These are phyloP conservation scores for Rhagoletis zephyria DNA, from an alignment of 1,140 invertebrate species.

Conservation along the genomic window DNA sequence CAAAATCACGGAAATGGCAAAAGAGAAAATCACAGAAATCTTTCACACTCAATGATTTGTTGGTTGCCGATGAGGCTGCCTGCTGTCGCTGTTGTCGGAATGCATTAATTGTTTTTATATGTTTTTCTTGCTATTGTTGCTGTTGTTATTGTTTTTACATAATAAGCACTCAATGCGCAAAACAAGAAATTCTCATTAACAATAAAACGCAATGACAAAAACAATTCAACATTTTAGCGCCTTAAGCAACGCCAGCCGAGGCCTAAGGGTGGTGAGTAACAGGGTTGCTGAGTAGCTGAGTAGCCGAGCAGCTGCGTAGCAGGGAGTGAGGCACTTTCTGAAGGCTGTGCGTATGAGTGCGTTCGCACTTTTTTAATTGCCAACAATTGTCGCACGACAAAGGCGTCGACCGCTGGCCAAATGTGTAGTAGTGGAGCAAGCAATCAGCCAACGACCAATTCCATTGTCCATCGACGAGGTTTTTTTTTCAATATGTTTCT, in stretches of 20 bases:
- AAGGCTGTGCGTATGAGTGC: constrained; percentile 15
- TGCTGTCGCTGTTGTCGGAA: not conserved
- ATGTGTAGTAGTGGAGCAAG: not conserved
- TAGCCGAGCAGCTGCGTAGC: not conserved
- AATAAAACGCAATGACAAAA: constrained; percentile 47
- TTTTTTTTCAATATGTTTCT: not conserved
- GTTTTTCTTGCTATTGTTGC: not conserved
- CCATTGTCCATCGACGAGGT: not conserved
- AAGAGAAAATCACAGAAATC: constrained; percentile 31
- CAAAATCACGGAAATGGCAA: constrained; percentile 21
- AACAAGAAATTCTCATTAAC: constrained; percentile 51
- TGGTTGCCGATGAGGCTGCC: not conserved
- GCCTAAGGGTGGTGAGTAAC: not conserved
- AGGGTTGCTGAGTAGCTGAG: too few species aligned
- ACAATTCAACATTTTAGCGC: constrained; percentile 37
- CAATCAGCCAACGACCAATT: not conserved
- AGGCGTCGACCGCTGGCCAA: not conserved
- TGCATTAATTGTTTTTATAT: constrained; percentile 31
- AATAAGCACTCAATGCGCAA: constrained; percentile 8
- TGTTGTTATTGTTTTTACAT: constrained; percentile 36
- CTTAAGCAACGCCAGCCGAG: not conserved
- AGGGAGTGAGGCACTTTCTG: not conserved
- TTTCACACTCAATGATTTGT: constrained; percentile 50
- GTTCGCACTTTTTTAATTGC: constrained; percentile 49
- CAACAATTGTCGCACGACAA: constrained; percentile 42